phyloP scores from a whole-genome alignment of 2,888 invertebrate species.

The Congeria kusceri region DNA sequence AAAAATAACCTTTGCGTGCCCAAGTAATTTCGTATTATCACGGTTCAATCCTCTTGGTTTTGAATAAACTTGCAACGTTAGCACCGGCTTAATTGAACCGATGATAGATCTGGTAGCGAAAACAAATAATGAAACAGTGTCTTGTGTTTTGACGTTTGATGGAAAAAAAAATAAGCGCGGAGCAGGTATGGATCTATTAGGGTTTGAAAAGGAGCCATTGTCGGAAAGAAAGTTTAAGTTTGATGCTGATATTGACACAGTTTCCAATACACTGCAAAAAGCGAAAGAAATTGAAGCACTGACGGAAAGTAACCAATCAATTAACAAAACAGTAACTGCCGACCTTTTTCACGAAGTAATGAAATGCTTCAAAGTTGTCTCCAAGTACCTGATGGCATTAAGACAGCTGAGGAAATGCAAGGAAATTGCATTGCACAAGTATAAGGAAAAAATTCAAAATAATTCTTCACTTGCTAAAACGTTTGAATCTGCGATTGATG shows the following conservation, averaged over 20 bases:
- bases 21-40: neutral
- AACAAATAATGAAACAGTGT: neutral
- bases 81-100: conserved; percentile 20
- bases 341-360: neutral
- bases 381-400: neutral
- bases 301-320: neutral
- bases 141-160: conserved; percentile 31
- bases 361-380: conserved; percentile 7
- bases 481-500: conserved; percentile 24
- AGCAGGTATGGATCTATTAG: conserved; percentile 23
- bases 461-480: conserved; percentile 15
- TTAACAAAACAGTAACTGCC: neutral
- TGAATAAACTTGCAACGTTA: too few relatives aligned
- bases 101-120: conserved; percentile 22
- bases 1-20: conserved; percentile 37
- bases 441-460: conserved; percentile 17
- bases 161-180: conserved; percentile 29
- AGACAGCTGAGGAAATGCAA: conserved; percentile 1
- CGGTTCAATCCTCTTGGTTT: conserved; percentile 14
- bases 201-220: conserved; percentile 18
- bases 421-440: conserved; percentile 14
- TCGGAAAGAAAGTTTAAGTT: conserved; percentile 2
- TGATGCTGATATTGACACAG: neutral
- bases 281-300: neutral
- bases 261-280: neutral